Conservation (phyloP, 2,113 vertebrate species). For the Arvicanthis niloticus region DNA sequence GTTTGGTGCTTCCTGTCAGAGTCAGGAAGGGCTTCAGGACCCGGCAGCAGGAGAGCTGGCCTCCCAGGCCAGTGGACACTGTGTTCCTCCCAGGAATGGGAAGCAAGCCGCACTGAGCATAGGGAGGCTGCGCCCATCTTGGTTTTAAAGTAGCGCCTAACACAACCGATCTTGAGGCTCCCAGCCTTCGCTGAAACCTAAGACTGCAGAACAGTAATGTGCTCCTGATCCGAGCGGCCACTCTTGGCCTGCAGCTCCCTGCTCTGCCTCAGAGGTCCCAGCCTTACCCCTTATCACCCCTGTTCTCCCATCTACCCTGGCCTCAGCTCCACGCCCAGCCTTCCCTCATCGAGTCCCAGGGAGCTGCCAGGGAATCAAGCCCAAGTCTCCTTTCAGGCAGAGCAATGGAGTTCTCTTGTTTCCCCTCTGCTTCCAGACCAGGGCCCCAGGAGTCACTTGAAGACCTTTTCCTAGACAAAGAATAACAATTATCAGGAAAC, state of each 20-base stretch:
- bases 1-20: neutral
- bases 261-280: neutral
- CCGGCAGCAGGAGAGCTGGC: slow-evolving; percentile 17
- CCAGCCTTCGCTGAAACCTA: neutral
- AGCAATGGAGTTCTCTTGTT: neutral
- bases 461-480: neutral
- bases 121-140: neutral
- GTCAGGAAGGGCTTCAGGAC: slow-evolving; percentile 26
- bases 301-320: no score
- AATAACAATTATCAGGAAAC: neutral
- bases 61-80: neutral
- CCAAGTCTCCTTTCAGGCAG: neutral
- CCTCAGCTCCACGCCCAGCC: neutral
- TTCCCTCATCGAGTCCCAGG: no score
- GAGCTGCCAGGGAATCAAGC: neutral
- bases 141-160: neutral
- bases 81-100: slow-evolving; percentile 69
- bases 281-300: neutral
- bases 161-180: neutral
- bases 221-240: neutral
- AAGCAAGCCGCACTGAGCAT: neutral
- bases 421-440: neutral
- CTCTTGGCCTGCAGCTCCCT: neutral
- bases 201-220: neutral
- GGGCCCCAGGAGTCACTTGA: neutral